These are phyloP conservation scores for Chaitophorus viminalis DNA, from an alignment of 2,888 invertebrate genomes.

Conservation along the genomic window DNA sequence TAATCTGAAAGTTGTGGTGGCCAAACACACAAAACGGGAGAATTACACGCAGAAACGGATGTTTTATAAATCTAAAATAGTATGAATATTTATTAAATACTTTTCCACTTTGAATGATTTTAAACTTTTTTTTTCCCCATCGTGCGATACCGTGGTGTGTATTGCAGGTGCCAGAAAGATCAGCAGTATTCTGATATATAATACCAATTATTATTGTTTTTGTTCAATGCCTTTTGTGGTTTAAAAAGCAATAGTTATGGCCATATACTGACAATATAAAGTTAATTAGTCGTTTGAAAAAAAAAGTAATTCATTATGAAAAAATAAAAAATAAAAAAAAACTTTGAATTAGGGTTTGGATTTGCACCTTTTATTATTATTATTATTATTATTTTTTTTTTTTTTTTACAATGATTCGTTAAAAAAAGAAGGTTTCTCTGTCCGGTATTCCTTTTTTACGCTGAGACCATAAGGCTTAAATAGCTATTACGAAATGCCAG, in stretches of 20 bases:
- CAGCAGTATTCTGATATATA: constrained; percentile 34
- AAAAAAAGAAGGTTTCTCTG: constrained; percentile 58
- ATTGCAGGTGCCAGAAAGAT: constrained; percentile 10
- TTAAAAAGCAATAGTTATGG: constrained; percentile 35
- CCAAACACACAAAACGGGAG: background rate
- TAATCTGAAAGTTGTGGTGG: background rate
- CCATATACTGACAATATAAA: constrained; percentile 39
- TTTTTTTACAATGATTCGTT: constrained; percentile 57
- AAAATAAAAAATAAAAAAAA: constrained; percentile 22
- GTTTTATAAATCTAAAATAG: background rate
- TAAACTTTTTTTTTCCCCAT: background rate
- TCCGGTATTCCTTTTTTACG: constrained; percentile 55
- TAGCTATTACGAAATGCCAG: constrained; percentile 48
- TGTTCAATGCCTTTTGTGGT: constrained; percentile 31
- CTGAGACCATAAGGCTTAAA: constrained; percentile 12
- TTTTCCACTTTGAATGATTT: background rate
- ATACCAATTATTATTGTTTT: constrained; percentile 23
- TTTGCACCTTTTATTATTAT: constrained; percentile 54
- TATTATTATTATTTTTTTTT: too few relatives aligned
- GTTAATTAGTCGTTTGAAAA: constrained; percentile 44
- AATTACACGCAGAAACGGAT: background rate
- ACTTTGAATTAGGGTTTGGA: constrained; percentile 53
- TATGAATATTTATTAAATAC: background rate
- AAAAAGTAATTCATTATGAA: constrained; percentile 49
- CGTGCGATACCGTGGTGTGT: background rate